Base-by-base conservation (phyloP, 1,140 invertebrate genomes). In the Papilio glaucus region DNA sequence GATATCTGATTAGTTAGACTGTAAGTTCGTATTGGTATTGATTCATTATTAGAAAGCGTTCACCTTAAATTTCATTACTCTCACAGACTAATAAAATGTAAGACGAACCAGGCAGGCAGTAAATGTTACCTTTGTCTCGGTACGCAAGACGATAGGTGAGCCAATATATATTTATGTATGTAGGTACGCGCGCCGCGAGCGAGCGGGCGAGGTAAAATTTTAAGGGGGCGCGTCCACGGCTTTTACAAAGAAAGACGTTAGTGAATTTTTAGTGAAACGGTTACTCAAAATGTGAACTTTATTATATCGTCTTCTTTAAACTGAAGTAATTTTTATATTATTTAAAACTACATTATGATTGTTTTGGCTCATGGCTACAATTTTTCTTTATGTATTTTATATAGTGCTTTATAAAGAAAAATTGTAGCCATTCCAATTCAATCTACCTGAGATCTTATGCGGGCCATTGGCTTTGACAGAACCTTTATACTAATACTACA, bases 121-220 rank as follows among this genome's bases (percentile, higher is more conserved):
- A 78, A 71, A 75, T 73, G 41, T 68, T 60, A 42, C 63, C 72
- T 76, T 75, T 74, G 45, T 75, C 61, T 78, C 62, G 39, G 45
- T 71, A 49, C 71, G 74, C n/a, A 76, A 77, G 77, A 77, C 75
- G 78, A 81, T 80, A 79, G 78, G 80, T 72, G 71, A 76, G 62
- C 79, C 76, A 78, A 85, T 85, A 83, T 80, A 79, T 80, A 81
- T 81, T 75, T 86, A 84, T 76, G 79, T 83, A 78, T 10, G 10
- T n/a, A 24, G 39, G 53, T 29, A 57, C 39, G 49, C 75, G 79
- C 76, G 78, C 76, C 74, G 74, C 77, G 77, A 83, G 79, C 74
- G 79, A 85, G 33, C 24, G 45, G 79, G 78, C 78, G 85, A 87
- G 83, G 84, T 88, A 88, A 88, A 88, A 89, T 87, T 87, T 84